Evolutionary conservation across 2,888 invertebrate species (phyloP).

Genomic region (Drosophila longiperda): DNA sequence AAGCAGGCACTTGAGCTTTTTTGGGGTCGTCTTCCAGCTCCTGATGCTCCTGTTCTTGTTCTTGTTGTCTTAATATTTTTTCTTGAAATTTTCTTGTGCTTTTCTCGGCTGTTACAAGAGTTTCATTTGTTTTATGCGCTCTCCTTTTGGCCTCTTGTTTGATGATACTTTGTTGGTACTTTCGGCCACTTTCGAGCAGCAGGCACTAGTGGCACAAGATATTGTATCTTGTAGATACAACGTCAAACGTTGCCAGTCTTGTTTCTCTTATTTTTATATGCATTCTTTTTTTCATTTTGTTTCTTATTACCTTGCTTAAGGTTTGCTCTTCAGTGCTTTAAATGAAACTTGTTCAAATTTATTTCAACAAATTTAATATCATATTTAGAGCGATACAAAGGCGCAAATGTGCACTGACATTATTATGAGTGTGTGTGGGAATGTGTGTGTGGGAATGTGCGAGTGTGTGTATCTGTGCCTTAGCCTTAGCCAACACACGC

Average conservation of each 20-base stretch:
- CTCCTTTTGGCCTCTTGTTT: constrained; percentile 78
- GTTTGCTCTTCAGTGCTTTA: constrained; percentile 21
- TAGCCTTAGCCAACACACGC: constrained; percentile 67
- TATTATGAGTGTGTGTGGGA: constrained; percentile 5
- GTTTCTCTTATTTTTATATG: constrained; percentile 3
- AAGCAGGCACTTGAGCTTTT: constrained; percentile 65
- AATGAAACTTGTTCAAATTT: constrained; percentile 23
- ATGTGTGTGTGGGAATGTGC: constrained; percentile 4
- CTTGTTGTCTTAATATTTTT: constrained; percentile 78
- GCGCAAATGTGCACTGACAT: constrained; percentile 23
- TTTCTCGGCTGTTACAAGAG: constrained; percentile 75
- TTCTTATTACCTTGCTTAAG: constrained; percentile 36
- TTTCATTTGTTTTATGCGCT: constrained; percentile 80
- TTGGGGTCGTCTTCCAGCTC: constrained; percentile 31
- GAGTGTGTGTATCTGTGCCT: constrained; percentile 28
- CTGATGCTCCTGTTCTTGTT: constrained; percentile 17
- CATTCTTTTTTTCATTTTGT: constrained; percentile 25
- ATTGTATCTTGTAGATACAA: constrained; percentile 80
- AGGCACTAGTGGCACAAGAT: constrained; percentile 74
- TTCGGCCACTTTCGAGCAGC: constrained; percentile 76
- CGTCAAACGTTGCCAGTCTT: constrained; percentile 58
- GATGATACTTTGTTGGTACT: constrained; percentile 81
- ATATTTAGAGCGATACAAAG: constrained; percentile 54
- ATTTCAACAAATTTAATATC: constrained; percentile 57
- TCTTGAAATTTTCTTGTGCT: constrained; percentile 79